These are phyloP conservation scores for Telenomus remus DNA, from an alignment of 1,140 invertebrate species.

Conservation along the genomic window DNA sequence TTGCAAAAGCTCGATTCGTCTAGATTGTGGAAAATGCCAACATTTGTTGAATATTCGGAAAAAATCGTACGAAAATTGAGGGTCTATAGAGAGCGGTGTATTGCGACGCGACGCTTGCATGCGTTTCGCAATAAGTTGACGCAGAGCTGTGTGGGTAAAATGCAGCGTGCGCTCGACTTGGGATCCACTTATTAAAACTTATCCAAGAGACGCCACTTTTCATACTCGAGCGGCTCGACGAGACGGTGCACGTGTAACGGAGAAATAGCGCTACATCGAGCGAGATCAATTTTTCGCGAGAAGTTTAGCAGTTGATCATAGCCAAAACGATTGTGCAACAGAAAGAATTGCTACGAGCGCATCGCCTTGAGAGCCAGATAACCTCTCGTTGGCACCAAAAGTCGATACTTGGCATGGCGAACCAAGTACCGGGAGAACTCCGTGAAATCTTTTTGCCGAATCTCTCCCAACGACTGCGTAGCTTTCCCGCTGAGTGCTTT, in stretches of 20 bases:
- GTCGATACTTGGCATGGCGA: conserved; percentile 61
- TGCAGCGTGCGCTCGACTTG: conserved; percentile 21
- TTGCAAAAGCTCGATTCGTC: background rate
- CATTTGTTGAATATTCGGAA: conserved; percentile 17
- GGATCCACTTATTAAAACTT: conserved; percentile 38
- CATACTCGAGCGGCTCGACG: conserved; percentile 19
- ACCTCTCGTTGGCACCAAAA: conserved; percentile 58
- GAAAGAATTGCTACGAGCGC: conserved; percentile 53
- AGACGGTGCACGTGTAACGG: conserved; percentile 9
- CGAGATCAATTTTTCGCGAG: conserved; percentile 60
- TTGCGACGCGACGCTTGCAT: background rate
- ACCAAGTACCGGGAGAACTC: conserved; percentile 54
- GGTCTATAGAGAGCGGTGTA: conserved; percentile 7
- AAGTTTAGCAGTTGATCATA: conserved; percentile 65
- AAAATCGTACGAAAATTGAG: conserved; percentile 14
- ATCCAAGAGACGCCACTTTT: conserved; percentile 21
- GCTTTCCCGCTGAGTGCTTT: conserved; percentile 57
- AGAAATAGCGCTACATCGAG: background rate
- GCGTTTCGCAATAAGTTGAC: conserved; percentile 13
- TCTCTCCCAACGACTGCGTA: conserved; percentile 52
- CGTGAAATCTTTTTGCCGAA: conserved; percentile 58
- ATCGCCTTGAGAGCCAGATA: conserved; percentile 65
- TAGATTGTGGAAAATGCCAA: conserved; percentile 6
- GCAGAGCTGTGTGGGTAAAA: conserved; percentile 4
- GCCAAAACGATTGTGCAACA: conserved; percentile 27